These are phyloP conservation scores for Drosophila baimaii DNA, from an alignment of 1,140 invertebrate genomes.

Conservation along the genomic window DNA sequence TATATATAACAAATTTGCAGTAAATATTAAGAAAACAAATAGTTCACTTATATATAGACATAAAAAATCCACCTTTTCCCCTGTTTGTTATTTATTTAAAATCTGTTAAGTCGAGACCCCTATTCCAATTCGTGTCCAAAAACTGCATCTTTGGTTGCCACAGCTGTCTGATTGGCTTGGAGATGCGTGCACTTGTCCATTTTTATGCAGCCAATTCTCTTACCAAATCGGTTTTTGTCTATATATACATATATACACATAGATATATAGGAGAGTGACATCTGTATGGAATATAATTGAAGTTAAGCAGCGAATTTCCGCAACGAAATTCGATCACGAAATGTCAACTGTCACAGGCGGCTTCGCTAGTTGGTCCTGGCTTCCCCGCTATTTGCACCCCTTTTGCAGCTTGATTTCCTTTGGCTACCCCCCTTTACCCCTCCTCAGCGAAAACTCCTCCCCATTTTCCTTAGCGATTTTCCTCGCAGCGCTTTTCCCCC, in stretches of 20 bases:
- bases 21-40: background rate
- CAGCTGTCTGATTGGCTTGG: background rate
- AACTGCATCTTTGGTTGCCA: background rate
- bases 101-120: background rate
- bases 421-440: background rate
- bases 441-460: no score
- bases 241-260: background rate
- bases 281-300: slow-evolving; percentile 23
- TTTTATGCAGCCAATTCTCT: slow-evolving; percentile 6
- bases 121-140: background rate
- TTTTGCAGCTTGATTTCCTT: background rate
- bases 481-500: no score
- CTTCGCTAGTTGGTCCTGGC: background rate
- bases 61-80: no score
- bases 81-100: slow-evolving; percentile 7
- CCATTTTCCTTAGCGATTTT: background rate
- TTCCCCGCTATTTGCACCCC: background rate
- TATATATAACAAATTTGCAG: no score
- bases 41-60: no score
- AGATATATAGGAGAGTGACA: slow-evolving; percentile 8
- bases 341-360: slow-evolving; percentile 36
- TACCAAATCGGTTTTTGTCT: background rate
- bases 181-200: slow-evolving; percentile 3
- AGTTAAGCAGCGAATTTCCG: slow-evolving; percentile 24
- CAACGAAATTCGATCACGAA: slow-evolving; percentile 43